Evolutionary conservation across 1,140 invertebrate species (phyloP), one percentile per base, ranked within the genome.

Genomic region (Acromyrmex echinatior): DNA sequence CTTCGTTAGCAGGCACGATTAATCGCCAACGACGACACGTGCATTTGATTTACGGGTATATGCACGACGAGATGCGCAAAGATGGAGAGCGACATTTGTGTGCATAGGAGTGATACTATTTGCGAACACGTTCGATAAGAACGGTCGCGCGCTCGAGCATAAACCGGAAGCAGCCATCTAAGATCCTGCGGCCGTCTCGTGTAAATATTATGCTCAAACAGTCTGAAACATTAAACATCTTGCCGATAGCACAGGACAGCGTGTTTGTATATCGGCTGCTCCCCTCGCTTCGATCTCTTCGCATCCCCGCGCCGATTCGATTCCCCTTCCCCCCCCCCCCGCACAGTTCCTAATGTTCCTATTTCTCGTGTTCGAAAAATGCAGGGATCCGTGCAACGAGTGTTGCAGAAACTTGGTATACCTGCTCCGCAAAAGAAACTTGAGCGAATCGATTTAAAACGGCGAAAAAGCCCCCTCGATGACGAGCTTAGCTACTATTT

Each of bases 361-460:
- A 60, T 89, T 62, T 76, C 35, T 53, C 39, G 80, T 78, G 68
- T 84, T 81, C 71, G 31, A 85, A 65, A 58, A 80, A 66, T 56
- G 78, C 65, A 39, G 49, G 60, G 81, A 86, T 77, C 78, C 77
- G 87, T 58, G 53, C 60, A 49, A 70, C 62, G 65, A 82, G 62
- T 31, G 73, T 62, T 65, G 31, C 39, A 58, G 71, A 68, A 86
- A 88, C 58, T 80, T 39, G 78, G 87, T 89, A 45, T 95, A 95
- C 94, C 93, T 94, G 94, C 91, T 87, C 88, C 88, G 91, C 25
- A 91, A 91, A 70, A 28, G 93, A 94, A 95, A 94, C 92, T 93
- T 86, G 91, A 91, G 89, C 93, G 92, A 95, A 95, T 95, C 94
- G 93, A 95, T 95, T 95, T 93, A 93, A 87, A 95, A 95, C 92